phyloP scores from a whole-genome alignment of 2,888 invertebrate genomes.

The Nezara viridula region DNA sequence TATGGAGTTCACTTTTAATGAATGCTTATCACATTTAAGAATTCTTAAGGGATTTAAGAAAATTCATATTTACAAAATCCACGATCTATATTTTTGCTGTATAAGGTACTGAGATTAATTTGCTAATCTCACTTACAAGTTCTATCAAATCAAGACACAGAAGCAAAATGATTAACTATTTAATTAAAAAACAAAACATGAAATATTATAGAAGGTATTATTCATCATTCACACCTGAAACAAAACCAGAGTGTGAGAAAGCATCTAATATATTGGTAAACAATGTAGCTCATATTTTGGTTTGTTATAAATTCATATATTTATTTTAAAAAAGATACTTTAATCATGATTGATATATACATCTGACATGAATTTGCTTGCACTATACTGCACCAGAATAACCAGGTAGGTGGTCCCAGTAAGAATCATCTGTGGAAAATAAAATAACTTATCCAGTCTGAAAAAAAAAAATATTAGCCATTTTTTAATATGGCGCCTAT shows the following conservation, averaged over 20 bases:
- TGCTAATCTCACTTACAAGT: background rate
- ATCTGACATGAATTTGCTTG: background rate
- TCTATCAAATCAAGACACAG: background rate
- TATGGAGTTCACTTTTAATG: background rate
- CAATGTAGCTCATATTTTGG: no score
- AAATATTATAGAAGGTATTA: background rate
- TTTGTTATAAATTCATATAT: no score
- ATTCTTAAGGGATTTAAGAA: background rate
- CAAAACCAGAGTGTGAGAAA: background rate
- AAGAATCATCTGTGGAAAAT: background rate
- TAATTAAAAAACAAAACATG: background rate
- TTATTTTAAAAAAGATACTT: background rate
- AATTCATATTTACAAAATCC: background rate
- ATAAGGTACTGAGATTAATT: background rate
- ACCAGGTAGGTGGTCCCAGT: background rate
- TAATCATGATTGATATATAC: background rate
- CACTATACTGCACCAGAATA: background rate
- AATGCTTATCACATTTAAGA: background rate
- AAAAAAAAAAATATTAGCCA: background rate
- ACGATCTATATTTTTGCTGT: background rate
- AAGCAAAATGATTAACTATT: background rate
- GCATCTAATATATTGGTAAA: background rate
- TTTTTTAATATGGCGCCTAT: no score
- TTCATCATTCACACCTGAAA: background rate
- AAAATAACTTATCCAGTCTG: background rate